Conservation (phyloP, 2,797 vertebrate genomes). For the Eulemur rubriventer region DNA sequence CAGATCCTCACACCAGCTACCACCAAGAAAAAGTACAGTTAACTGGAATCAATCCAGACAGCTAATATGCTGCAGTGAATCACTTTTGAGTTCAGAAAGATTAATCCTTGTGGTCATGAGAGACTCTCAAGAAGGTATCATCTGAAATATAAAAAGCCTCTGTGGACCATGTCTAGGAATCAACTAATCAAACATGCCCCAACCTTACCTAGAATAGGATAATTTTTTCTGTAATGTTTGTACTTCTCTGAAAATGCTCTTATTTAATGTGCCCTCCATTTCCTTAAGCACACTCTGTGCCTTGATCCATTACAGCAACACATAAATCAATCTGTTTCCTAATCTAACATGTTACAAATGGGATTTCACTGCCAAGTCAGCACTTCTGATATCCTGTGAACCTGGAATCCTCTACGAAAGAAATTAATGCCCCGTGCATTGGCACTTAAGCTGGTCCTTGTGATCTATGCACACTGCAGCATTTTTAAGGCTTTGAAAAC, state of each 20-base stretch:
- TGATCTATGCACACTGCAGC: slow-evolving; percentile 57
- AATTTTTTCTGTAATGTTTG: slow-evolving; percentile 52
- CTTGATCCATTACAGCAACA: slow-evolving; percentile 69
- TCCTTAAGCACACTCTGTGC: slow-evolving; percentile 79
- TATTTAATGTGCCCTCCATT: slow-evolving; percentile 74
- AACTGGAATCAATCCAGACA: slow-evolving; percentile 47
- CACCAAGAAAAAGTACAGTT: slow-evolving; percentile 26
- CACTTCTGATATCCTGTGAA: slow-evolving; percentile 50
- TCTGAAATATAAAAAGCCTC: slow-evolving; percentile 66
- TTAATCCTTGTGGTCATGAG: slow-evolving; percentile 71
- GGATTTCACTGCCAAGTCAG: slow-evolving; percentile 67
- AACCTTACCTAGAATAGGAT: slow-evolving; percentile 8
- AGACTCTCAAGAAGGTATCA: slow-evolving; percentile 44
- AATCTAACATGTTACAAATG: slow-evolving; percentile 48
- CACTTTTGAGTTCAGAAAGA: slow-evolving; percentile 69
- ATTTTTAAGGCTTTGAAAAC: slow-evolving; percentile 63
- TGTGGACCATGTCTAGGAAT: slow-evolving; percentile 49
- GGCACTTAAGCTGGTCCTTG: slow-evolving; percentile 51
- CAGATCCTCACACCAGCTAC: slow-evolving; percentile 44
- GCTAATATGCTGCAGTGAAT: slow-evolving; percentile 45
- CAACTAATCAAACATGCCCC: slow-evolving; percentile 54
- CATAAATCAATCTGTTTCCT: slow-evolving; percentile 74
- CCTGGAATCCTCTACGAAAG: slow-evolving; percentile 50
- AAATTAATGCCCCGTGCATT: slow-evolving; percentile 38
- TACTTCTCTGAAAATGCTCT: slow-evolving; percentile 68